These are phyloP conservation scores for Reticulitermes speratus DNA, from an alignment of 1,140 invertebrate genomes.

Conservation along the genomic window DNA sequence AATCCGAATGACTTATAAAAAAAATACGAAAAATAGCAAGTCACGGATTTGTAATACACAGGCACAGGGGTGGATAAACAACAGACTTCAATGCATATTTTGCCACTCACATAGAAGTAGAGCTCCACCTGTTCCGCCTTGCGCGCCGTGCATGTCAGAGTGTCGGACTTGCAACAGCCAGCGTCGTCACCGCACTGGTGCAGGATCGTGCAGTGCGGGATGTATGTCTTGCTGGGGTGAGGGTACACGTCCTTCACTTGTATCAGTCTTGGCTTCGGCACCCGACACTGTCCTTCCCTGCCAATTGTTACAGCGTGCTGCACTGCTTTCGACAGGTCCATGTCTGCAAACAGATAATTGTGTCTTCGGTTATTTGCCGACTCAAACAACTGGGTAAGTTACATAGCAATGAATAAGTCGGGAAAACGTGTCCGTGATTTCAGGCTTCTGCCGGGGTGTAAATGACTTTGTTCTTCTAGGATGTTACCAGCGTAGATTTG, in stretches of 20 bases:
- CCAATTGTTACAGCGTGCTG: slow-evolving; percentile 58
- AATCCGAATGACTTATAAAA: no score
- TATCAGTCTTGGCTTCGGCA: slow-evolving; percentile 62
- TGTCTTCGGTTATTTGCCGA: no score
- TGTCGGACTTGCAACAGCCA: slow-evolving; percentile 66
- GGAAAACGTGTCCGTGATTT: no score
- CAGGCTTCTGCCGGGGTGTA: no score
- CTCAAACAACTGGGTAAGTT: no score
- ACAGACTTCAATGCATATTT: not conserved
- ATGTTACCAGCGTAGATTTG: no score
- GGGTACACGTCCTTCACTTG: slow-evolving; percentile 62
- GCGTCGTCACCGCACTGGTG: slow-evolving; percentile 75
- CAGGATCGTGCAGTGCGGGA: slow-evolving; percentile 70
- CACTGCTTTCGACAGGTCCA: slow-evolving; percentile 51
- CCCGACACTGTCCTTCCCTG: slow-evolving; percentile 59
- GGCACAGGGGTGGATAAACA: not conserved
- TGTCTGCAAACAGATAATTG: slow-evolving; percentile 36
- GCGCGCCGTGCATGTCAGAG: slow-evolving; percentile 66
- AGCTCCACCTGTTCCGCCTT: slow-evolving; percentile 61
- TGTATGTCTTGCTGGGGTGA: slow-evolving; percentile 66
- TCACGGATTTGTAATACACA: no score
- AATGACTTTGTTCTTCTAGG: no score
- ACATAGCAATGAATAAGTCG: no score
- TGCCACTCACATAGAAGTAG: slow-evolving; percentile 68
- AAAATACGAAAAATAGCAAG: no score